These are phyloP conservation scores for Carassius carassius DNA, from an alignment of 2,113 vertebrate genomes.

Conservation along the genomic window DNA sequence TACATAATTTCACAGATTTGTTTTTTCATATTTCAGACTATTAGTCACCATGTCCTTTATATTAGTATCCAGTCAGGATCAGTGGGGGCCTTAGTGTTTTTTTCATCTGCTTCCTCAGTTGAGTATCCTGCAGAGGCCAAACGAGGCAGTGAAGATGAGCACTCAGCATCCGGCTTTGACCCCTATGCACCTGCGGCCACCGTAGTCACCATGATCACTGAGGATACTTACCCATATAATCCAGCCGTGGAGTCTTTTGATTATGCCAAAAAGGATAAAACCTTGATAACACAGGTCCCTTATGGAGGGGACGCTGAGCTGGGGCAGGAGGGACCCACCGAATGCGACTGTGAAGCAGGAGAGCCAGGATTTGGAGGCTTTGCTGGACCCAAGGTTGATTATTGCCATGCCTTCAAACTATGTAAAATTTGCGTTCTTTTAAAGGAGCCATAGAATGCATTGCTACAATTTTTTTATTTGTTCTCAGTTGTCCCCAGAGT, in stretches of 20 bases:
- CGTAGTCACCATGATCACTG: slow-evolving; percentile 76
- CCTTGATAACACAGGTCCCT: slow-evolving; percentile 68
- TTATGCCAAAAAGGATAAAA: slow-evolving; percentile 73
- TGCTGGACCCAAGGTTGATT: slow-evolving; percentile 72
- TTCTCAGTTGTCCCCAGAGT: too few species aligned
- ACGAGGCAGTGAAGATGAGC: slow-evolving; percentile 64
- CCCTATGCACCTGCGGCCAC: slow-evolving; percentile 61
- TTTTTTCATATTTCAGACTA: background rate
- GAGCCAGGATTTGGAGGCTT: slow-evolving; percentile 72
- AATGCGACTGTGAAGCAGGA: slow-evolving; percentile 73
- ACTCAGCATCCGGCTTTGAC: slow-evolving; percentile 64
- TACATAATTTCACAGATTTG: background rate
- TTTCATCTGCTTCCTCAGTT: slow-evolving; percentile 40
- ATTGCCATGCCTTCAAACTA: background rate
- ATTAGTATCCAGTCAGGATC: background rate
- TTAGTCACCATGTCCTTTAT: background rate
- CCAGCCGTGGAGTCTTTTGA: slow-evolving; percentile 69
- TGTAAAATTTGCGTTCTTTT: background rate
- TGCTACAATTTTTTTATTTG: too few species aligned
- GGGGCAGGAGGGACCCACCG: slow-evolving; percentile 59
- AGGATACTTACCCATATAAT: slow-evolving; percentile 68
- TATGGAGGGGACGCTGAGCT: slow-evolving; percentile 52
- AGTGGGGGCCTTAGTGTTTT: background rate
- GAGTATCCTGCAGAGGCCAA: slow-evolving; percentile 65
- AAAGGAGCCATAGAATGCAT: too few species aligned